Evolutionary conservation across 2,113 vertebrate genomes (phyloP), one percentile per base, ranked within the genome.

Genomic region (Limanda limanda): DNA sequence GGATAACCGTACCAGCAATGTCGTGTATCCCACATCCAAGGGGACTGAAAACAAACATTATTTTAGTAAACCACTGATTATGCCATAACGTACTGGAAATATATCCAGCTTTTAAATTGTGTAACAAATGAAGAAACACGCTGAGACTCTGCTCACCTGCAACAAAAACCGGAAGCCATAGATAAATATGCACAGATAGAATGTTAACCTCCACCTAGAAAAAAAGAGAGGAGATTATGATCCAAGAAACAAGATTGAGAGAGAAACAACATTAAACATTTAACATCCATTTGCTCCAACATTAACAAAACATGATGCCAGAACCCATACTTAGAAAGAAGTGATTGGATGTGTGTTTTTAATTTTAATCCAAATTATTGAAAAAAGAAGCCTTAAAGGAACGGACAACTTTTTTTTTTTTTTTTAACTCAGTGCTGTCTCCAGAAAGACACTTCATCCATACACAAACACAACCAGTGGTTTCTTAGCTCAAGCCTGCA

Each of bases 1-100:
- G 98, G 98, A 88, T 99, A 99, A 72, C 94, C 95, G 81, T 96
- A 95, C 98, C 98, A 99, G 93, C 98, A 99, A 37, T 97, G 96
- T 86, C 95, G 94, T 17, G 96, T 99, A 79, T 99, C 96, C 97
- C 97, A 98, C 90, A 98, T 93, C 98, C 98, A 99, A 31, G 96
- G 94, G 5, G 94, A 90, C 98, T 99, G 18, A 23, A 82, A 76
- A 73, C 11, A 77, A 21, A 57, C 25, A 23, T 68, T 31, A 59
- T 12, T 51, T 76, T 4, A 60, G 15, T 54, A 79, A 62, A 27
- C 60, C 57, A 58, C 14, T 2, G 1, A 20, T 18, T 17, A 42
- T 6, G 20, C 6, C 54, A 17, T 25, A 8, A 59, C 15, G 10
- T 17, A 23, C 63, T 1, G 13, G 13, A 65, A 69, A 70, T 58